Conservation (phyloP, 2,888 invertebrate species). For the Aelia acuminata region DNA sequence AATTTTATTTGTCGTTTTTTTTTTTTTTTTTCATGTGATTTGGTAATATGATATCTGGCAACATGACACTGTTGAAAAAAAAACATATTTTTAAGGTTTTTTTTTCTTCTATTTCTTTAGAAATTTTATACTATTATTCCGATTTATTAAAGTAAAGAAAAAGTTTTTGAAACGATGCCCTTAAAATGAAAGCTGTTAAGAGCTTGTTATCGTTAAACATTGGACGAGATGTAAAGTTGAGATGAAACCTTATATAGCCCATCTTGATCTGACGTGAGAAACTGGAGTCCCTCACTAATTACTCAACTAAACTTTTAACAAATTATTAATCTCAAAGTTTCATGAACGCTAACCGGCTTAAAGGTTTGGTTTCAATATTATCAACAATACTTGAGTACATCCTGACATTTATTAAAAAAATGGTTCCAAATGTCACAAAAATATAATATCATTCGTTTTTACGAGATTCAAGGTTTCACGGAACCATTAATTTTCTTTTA, state of each 20-base stretch:
- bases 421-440: too few species aligned
- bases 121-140: not conserved
- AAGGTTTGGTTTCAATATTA: conserved; percentile 36
- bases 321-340: not conserved
- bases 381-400: not conserved
- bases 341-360: not conserved
- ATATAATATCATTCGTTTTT: too few species aligned
- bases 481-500: too few species aligned
- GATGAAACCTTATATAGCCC: conserved; percentile 45
- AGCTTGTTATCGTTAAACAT: not conserved
- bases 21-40: too few species aligned
- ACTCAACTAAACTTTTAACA: conserved; percentile 34
- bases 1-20: too few species aligned
- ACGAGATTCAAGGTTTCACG: too few species aligned
- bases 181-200: conserved; percentile 35
- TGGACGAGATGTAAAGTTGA: conserved; percentile 15
- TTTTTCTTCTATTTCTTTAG: not conserved
- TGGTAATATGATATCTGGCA: too few species aligned
- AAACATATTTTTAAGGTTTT: too few species aligned
- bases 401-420: not conserved
- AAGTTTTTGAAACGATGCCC: not conserved
- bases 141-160: not conserved
- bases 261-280: conserved; percentile 35
- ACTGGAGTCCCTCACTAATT: conserved; percentile 28
- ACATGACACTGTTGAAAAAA: too few species aligned